phyloP scores from a whole-genome alignment of 2,888 invertebrate genomes.

The Leptinotarsa haldemani region DNA sequence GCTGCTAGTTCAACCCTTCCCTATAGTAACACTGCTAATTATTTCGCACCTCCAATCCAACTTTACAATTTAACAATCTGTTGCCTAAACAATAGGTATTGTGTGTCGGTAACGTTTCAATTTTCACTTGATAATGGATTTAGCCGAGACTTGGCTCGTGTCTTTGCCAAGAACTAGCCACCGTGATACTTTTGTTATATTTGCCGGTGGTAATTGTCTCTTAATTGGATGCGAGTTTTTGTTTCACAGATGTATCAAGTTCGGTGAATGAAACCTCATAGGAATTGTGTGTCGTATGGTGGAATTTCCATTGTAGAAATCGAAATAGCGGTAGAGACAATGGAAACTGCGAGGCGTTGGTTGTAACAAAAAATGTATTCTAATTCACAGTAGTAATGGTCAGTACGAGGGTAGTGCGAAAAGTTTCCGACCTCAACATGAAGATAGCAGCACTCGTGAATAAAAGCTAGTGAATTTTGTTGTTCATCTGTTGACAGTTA shows the following conservation, averaged over 20 bases:
- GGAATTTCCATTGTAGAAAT: neutral
- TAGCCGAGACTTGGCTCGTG: slow-evolving; percentile 36
- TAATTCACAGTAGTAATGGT: neutral
- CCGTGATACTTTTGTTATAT: slow-evolving; percentile 46
- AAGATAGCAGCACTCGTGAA: too few species aligned
- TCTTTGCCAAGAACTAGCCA: slow-evolving; percentile 47
- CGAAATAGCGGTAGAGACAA: neutral
- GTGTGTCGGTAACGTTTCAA: slow-evolving; percentile 48
- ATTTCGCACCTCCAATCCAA: slow-evolving; percentile 54
- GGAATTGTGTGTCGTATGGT: neutral
- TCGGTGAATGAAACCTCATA: slow-evolving; percentile 1
- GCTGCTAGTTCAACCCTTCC: slow-evolving; percentile 2
- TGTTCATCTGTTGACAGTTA: too few species aligned
- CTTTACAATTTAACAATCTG: slow-evolving; percentile 54
- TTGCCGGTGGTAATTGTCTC: slow-evolving; percentile 35
- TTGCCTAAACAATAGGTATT: slow-evolving; percentile 52
- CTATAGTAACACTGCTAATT: slow-evolving; percentile 47
- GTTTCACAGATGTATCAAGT: slow-evolving; percentile 16
- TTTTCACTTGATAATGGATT: slow-evolving; percentile 44
- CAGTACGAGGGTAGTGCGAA: too few species aligned
- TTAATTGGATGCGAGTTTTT: slow-evolving; percentile 40
- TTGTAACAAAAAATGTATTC: neutral
- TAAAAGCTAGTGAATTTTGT: too few species aligned
- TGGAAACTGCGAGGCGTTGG: neutral
- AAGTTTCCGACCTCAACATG: too few species aligned